Evolutionary conservation across 2,797 vertebrate species (phyloP), one percentile per base, ranked within the genome.

Genomic region (Falco peregrinus): DNA sequence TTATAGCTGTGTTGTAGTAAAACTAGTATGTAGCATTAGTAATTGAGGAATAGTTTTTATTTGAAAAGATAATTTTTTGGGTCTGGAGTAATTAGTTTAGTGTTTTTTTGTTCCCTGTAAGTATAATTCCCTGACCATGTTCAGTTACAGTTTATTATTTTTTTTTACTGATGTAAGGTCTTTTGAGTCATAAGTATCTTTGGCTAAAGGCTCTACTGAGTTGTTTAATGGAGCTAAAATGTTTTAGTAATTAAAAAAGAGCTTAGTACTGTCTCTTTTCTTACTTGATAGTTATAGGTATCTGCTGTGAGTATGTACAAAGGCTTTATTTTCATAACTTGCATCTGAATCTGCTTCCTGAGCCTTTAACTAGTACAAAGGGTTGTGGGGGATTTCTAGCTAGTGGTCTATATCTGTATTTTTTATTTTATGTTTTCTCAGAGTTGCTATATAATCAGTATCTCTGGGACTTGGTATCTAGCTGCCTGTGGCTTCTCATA

Each of bases 31-130:
- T 9, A 6, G 21, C 3, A 1, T 31, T 53, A 5, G 9, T 41
- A 37, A 16, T 1, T 31, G 26, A 45, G 2, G 2, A 14, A 1
- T 12, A 24, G 1, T 0, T 77, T 39, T 63, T 71, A 1, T 31
- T 48, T 51, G 3, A 43, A 6, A 25, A 9, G 6, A 0, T 3
- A 53, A 0, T 0, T 1, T 2, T 50, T 47, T 39, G 0, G 2
- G 1, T 56, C 8, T 59, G 6, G 4, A 41, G 2, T 20, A 15
- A 3, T 10, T 43, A 8, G 1, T 3, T 87, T 16, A 41, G 5
- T 0, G 37, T 33, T 45, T 2, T 22, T 22, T 43, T 61, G 1
- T 47, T 26, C 1, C 0, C 6, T 68, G 2, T 4, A 29, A 4
- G 1, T 48, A 3, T 37, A 3, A 2, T 14, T 82, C 60, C 5